Conservation (phyloP, 2,113 vertebrate species). For the Misgurnus mizolepis region DNA sequence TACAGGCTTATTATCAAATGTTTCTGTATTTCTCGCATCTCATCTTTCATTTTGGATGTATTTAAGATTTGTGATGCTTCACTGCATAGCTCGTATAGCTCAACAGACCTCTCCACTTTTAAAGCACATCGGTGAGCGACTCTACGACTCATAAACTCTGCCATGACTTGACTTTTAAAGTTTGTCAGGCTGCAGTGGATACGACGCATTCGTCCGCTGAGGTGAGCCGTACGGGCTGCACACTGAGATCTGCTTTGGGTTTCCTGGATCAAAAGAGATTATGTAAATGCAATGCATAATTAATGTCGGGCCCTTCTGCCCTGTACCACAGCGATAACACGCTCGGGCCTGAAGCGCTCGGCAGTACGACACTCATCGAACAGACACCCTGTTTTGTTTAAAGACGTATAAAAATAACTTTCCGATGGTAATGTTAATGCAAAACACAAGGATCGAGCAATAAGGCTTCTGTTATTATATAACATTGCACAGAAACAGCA, state of each 20-base stretch:
- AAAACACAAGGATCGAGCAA: too few relatives aligned
- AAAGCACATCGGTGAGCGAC: not conserved
- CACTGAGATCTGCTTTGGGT: conserved; percentile 30
- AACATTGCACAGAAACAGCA: not conserved
- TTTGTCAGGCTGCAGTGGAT: conserved; percentile 12
- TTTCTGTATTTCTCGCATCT: too few relatives aligned
- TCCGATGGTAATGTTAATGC: too few relatives aligned
- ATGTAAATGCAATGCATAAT: conserved; percentile 48
- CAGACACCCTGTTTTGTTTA: too few relatives aligned
- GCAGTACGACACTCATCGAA: not conserved
- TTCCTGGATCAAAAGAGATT: conserved; percentile 46
- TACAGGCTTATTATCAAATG: too few relatives aligned
- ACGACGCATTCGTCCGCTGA: conserved; percentile 21
- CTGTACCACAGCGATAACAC: not conserved
- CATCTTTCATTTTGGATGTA: too few relatives aligned
- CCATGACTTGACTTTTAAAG: conserved; percentile 39
- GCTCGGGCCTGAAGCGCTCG: not conserved
- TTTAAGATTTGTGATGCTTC: too few relatives aligned
- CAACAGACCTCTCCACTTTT: too few relatives aligned
- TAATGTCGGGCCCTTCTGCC: conserved; percentile 36
- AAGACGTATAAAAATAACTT: too few relatives aligned
- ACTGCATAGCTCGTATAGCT: too few relatives aligned
- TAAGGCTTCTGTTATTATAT: not conserved
- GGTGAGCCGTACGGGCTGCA: conserved; percentile 18
- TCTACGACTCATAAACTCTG: not conserved